These are phyloP conservation scores for Proterorhinus semilunaris DNA, from an alignment of 2,113 vertebrate genomes.

Conservation along the genomic window DNA sequence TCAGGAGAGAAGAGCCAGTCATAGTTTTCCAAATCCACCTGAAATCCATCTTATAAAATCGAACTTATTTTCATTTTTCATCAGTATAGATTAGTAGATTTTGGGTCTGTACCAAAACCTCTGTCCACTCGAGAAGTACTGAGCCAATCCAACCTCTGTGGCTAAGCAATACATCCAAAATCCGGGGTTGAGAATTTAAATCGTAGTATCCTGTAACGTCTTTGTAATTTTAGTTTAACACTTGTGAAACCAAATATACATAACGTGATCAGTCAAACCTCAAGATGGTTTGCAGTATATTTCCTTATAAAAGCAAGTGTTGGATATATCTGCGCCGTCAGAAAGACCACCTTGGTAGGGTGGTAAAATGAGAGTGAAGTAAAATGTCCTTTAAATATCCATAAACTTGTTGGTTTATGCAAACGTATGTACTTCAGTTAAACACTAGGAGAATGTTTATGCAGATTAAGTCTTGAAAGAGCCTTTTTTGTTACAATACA, in stretches of 20 bases:
- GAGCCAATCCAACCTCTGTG: background rate
- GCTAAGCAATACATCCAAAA: constrained; percentile 16
- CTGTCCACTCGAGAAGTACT: background rate
- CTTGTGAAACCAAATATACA: background rate
- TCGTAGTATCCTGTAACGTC: background rate
- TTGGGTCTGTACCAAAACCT: constrained; percentile 11
- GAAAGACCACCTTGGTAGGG: background rate
- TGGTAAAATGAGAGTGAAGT: background rate
- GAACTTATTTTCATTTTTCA: background rate
- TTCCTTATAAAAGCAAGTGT: background rate
- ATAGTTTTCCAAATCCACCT: background rate
- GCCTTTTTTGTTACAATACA: too few relatives aligned
- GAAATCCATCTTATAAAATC: background rate
- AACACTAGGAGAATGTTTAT: too few relatives aligned
- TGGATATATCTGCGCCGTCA: background rate
- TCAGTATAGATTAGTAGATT: background rate
- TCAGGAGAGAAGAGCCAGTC: background rate
- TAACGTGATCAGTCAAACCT: background rate
- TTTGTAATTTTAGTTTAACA: background rate
- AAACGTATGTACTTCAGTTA: too few relatives aligned
- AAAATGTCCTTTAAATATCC: too few relatives aligned
- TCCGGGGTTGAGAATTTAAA: background rate
- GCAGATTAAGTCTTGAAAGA: too few relatives aligned
- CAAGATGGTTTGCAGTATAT: background rate
- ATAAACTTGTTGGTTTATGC: too few relatives aligned